These are phyloP conservation scores for Melanotaenia trifasciata DNA, from an alignment of 2,797 vertebrate species.

Conservation along the genomic window DNA sequence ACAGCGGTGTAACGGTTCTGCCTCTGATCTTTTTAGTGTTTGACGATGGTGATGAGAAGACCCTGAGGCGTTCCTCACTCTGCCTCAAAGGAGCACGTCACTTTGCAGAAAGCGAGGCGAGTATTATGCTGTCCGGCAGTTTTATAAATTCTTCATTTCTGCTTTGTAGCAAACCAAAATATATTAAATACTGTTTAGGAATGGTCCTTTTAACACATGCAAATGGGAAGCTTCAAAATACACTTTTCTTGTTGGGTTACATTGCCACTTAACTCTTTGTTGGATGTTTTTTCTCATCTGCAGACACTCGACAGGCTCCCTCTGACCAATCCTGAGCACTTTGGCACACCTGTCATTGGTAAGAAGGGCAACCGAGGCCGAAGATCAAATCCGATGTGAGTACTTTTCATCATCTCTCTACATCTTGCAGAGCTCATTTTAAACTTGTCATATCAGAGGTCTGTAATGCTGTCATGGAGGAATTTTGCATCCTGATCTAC, in stretches of 20 bases:
- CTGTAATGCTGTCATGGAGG: constrained; percentile 13
- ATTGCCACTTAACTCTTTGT: constrained; percentile 27
- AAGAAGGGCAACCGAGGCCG: constrained; percentile 86
- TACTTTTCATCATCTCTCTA: constrained; percentile 9
- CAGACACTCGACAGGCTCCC: constrained; percentile 88
- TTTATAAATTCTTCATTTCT: constrained; percentile 2
- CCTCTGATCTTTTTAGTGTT: constrained; percentile 80
- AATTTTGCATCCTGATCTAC: constrained; percentile 35
- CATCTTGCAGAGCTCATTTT: constrained; percentile 14
- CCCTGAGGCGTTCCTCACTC: constrained; percentile 86
- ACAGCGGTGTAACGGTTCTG: constrained; percentile 42
- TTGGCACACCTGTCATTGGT: constrained; percentile 87
- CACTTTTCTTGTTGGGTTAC: constrained; percentile 25
- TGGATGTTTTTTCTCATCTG: constrained; percentile 16
- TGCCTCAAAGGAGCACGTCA: constrained; percentile 89
- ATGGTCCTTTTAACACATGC: neutral
- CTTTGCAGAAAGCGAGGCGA: constrained; percentile 88
- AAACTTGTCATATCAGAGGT: constrained; percentile 25
- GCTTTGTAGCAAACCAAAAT: constrained; percentile 13
- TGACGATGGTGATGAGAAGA: constrained; percentile 88
- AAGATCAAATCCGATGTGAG: constrained; percentile 84
- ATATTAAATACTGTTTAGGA: neutral
- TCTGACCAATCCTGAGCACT: constrained; percentile 88
- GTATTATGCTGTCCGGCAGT: constrained; percentile 36
- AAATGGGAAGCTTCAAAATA: neutral